Evolutionary conservation across 2,797 vertebrate species (phyloP), one percentile per base, ranked within the genome.

Genomic region (Microctenopoma lineatum): DNA sequence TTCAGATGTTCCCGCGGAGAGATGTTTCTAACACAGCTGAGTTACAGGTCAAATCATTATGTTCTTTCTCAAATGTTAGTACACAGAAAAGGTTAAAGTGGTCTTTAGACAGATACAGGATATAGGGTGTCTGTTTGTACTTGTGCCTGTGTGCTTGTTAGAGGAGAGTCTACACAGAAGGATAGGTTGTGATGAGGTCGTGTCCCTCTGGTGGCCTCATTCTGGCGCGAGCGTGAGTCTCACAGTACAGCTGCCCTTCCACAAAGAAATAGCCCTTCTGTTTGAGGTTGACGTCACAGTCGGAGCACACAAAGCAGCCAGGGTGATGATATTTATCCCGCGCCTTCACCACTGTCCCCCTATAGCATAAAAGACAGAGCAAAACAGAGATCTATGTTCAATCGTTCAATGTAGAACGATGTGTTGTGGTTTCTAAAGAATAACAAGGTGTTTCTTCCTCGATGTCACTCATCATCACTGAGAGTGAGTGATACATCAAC

Each of bases 241-340:
- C 98, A 13, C 98, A 99, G 95, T 97, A 99, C 44, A 99, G 87
- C 54, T 98, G 94, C 1, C 95, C 96, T 80, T 97, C 96, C 90
- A 99, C 95, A 3, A 99, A 97, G 94, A 97, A 99, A 73, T 98
- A 99, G 39, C 98, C 98, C 81, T 95, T 96, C 77, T 99, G 97
- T 86, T 99, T 99, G 75, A 99, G 95, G 94, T 96, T 99, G 84
- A 96, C 87, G 68, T 95, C 94, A 47, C 98, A 99, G 93, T 98
- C 97, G 0, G 95, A 92, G 60, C 98, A 99, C 81, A 98, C 96
- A 1, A 99, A 99, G 87, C 98, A 99, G 44, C 96, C 97, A 0
- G 97, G 98, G 54, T 99, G 98, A 48, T 95, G 94, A 74, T 94
- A 96, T 72, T 97, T 98, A 51, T 99, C 98, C 50, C 95, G 94